Conservation (phyloP, 2,888 invertebrate genomes). For the Vesta saturnalis region DNA sequence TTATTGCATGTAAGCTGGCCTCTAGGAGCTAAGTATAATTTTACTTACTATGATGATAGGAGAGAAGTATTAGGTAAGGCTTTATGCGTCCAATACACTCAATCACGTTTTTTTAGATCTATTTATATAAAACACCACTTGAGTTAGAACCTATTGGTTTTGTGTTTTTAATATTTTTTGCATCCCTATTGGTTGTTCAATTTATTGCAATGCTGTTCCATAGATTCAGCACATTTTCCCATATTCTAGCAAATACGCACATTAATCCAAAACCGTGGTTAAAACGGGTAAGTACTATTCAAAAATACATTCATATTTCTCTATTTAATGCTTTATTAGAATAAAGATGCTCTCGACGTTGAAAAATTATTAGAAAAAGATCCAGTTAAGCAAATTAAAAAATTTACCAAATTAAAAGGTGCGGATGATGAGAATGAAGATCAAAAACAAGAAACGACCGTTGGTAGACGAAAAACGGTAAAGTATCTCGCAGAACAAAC, state of each 20-base stretch:
- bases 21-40: conserved; percentile 65
- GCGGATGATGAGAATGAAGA: conserved; percentile 82
- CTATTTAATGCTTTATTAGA: background rate
- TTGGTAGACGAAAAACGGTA: conserved; percentile 85
- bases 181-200: conserved; percentile 74
- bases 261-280: conserved; percentile 57
- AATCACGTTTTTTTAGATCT: conserved; percentile 58
- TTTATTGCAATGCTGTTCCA: conserved; percentile 80
- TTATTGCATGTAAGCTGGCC: conserved; percentile 76
- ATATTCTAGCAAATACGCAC: conserved; percentile 76
- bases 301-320: background rate
- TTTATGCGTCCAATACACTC: background rate
- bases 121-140: conserved; percentile 67
- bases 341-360: conserved; percentile 77
- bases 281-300: conserved; percentile 2
- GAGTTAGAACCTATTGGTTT: conserved; percentile 79
- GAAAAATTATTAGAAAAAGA: conserved; percentile 87
- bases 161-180: conserved; percentile 79
- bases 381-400: conserved; percentile 89
- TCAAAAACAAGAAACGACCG: conserved; percentile 78
- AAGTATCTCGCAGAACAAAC: conserved; percentile 72
- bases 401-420: conserved; percentile 83
- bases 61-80: conserved; percentile 47
- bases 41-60: conserved; percentile 52
- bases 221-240: conserved; percentile 78